A percentile compares a stretch with the other conserved stretches of the same genome.
phyloP scores from a whole-genome alignment of 1,140 invertebrate genomes.

The Drosophila littoralis region DNA sequence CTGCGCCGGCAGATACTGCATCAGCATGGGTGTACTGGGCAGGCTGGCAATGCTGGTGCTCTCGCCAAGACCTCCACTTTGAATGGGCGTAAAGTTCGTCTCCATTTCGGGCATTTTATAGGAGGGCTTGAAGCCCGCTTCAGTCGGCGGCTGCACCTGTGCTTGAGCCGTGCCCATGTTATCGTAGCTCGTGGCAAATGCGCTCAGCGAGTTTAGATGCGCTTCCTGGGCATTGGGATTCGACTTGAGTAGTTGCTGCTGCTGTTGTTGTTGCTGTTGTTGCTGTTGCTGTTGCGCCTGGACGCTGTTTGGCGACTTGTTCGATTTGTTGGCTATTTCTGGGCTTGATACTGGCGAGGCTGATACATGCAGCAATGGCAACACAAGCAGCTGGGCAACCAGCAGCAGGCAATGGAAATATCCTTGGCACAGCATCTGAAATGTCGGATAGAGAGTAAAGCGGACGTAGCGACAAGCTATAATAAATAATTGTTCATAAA shows the following conservation, averaged over 20 bases:
- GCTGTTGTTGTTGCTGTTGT: slow-evolving; percentile 55
- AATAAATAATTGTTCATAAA: neutral
- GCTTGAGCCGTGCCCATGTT: slow-evolving; percentile 28
- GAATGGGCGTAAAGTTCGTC: slow-evolving; percentile 79
- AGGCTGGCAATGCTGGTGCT: slow-evolving; percentile 39
- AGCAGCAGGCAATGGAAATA: slow-evolving; percentile 25
- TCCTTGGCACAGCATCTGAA: slow-evolving; percentile 52
- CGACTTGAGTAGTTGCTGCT: slow-evolving; percentile 40
- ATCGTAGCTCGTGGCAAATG: slow-evolving; percentile 72
- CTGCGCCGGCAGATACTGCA: slow-evolving; percentile 84
- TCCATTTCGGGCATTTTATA: slow-evolving; percentile 81
- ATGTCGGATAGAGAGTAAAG: neutral
- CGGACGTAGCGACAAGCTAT: neutral
- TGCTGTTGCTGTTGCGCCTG: slow-evolving; percentile 47
- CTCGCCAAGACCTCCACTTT: slow-evolving; percentile 30
- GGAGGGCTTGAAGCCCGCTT: slow-evolving; percentile 69
- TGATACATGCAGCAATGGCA: slow-evolving; percentile 20
- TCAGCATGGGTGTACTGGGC: slow-evolving; percentile 86
- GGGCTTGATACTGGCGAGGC: slow-evolving; percentile 69
- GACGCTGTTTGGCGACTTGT: slow-evolving; percentile 61
- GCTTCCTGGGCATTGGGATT: slow-evolving; percentile 48
- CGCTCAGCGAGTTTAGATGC: slow-evolving; percentile 74
- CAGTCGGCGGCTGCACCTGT: slow-evolving; percentile 38
- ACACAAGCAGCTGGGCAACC: slow-evolving; percentile 35
- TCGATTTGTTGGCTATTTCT: slow-evolving; percentile 62